phyloP scores from a whole-genome alignment of 2,797 vertebrate genomes.

The Squalus acanthias region DNA sequence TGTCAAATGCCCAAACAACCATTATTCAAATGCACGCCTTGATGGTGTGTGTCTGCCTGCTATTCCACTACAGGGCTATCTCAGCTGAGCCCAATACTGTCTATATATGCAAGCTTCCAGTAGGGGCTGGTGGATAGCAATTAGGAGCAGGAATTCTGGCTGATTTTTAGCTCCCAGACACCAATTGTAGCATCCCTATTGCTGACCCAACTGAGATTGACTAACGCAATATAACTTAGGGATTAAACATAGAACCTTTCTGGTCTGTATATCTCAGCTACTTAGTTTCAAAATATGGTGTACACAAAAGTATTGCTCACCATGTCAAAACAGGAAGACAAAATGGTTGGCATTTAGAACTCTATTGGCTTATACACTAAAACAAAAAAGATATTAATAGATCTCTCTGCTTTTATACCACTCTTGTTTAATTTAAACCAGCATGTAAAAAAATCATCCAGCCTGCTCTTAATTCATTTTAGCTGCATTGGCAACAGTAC shows the following conservation, averaged over 20 bases:
- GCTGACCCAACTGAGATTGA: background rate
- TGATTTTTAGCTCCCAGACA: background rate
- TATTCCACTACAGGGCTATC: background rate
- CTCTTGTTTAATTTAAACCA: background rate
- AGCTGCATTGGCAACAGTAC: background rate
- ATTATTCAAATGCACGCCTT: background rate
- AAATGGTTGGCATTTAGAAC: background rate
- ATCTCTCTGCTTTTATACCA: background rate
- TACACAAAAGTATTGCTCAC: background rate
- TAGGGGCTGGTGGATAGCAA: background rate
- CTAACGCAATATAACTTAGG: background rate
- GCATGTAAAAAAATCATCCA: background rate
- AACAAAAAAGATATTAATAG: background rate
- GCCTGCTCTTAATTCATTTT: background rate
- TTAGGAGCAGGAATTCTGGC: background rate
- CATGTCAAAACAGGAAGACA: conserved; percentile 1
- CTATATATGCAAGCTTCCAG: background rate
- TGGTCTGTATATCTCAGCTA: background rate
- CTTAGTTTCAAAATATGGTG: background rate
- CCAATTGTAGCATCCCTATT: background rate
- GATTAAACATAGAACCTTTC: background rate
- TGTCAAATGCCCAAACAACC: background rate
- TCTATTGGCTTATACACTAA: background rate
- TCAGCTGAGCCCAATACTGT: background rate
- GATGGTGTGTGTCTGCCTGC: background rate